phyloP scores from a whole-genome alignment of 2,113 vertebrate species.

The Diadophis punctatus region DNA sequence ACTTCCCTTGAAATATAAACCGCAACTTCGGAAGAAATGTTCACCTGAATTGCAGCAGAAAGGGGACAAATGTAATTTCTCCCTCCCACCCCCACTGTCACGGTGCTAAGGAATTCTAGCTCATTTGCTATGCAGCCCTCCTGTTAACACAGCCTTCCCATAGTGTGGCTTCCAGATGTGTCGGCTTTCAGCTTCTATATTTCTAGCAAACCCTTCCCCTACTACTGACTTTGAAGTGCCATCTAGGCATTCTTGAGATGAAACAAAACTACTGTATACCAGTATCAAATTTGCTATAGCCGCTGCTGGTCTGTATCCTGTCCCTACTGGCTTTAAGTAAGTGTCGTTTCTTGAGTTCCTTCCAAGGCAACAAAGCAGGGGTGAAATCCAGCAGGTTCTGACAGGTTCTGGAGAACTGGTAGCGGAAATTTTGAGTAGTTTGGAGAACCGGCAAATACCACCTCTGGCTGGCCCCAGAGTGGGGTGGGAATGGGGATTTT shows the following conservation, averaged over 20 bases:
- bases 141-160: neutral
- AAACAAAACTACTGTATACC: neutral
- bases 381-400: too few species aligned
- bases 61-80: neutral
- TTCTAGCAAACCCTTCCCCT: neutral
- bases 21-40: neutral
- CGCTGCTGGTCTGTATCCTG: neutral
- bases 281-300: neutral
- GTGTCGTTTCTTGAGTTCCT: neutral
- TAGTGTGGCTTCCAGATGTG: neutral
- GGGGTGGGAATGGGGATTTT: too few species aligned
- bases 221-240: neutral
- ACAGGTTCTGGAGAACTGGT: too few species aligned
- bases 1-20: neutral
- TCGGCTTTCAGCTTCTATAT: neutral
- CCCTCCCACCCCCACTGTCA: neutral
- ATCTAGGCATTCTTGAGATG: neutral
- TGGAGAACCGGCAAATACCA: too few species aligned
- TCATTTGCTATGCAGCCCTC: neutral
- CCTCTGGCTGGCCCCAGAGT: too few species aligned
- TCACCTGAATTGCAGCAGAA: neutral
- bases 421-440: too few species aligned
- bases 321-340: neutral
- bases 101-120: neutral
- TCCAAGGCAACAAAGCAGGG: neutral